phyloP scores from a whole-genome alignment of 2,797 vertebrate genomes.

The Halcyon smyrnensis region DNA sequence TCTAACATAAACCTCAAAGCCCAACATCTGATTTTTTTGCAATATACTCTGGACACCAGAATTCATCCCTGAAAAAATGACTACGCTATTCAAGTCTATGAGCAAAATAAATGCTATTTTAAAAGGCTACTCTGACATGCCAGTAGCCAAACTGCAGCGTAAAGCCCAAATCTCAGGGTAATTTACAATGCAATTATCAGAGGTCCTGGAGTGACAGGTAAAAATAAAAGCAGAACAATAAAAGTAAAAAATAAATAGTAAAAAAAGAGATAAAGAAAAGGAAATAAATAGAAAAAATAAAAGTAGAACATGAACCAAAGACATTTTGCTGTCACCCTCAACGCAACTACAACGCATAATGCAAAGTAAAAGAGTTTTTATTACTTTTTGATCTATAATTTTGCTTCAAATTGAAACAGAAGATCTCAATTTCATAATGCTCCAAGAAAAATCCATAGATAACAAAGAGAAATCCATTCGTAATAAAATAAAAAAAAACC shows the following conservation, averaged over 20 bases:
- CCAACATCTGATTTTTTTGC: background rate
- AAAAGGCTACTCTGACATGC: background rate
- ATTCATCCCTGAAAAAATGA: background rate
- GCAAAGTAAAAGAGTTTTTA: background rate
- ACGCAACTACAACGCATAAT: background rate
- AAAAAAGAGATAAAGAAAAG: too few relatives aligned
- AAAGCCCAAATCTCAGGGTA: background rate
- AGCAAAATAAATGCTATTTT: background rate
- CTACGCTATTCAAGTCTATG: background rate
- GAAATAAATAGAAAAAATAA: background rate
- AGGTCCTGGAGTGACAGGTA: background rate
- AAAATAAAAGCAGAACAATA: background rate
- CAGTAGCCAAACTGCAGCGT: background rate
- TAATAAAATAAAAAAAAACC: background rate
- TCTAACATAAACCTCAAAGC: background rate
- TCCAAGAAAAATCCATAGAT: background rate
- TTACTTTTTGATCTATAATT: background rate
- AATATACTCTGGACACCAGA: background rate
- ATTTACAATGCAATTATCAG: background rate
- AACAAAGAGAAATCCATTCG: background rate
- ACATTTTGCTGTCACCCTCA: background rate
- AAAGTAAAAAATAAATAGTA: too few relatives aligned
- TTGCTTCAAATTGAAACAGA: background rate
- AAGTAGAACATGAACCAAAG: background rate
- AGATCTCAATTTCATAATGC: accelerated